A percentile compares a stretch with the other conserved stretches of the same genome.
These are phyloP conservation scores for Syrrhaptes paradoxus DNA, from an alignment of 2,113 vertebrate genomes.

Conservation along the genomic window DNA sequence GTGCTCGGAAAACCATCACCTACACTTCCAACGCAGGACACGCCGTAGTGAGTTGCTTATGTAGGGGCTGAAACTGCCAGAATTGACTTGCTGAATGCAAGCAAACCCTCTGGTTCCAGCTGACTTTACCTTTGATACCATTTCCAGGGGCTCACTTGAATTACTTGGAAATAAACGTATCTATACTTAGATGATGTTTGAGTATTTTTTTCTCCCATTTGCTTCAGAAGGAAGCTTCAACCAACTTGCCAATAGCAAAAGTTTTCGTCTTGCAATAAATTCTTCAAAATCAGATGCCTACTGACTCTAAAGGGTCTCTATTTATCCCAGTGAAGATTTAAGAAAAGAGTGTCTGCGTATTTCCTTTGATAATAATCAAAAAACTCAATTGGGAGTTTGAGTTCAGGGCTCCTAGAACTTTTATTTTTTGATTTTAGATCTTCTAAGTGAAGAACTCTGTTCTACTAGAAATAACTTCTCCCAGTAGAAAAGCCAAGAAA, in stretches of 20 bases:
- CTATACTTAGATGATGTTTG: not conserved
- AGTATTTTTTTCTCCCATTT: not conserved
- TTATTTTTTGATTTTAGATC: not conserved
- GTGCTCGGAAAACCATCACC: not conserved
- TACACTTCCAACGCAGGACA: not conserved
- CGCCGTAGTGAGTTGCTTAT: fast-evolving
- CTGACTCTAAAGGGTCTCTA: not conserved
- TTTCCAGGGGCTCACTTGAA: not conserved
- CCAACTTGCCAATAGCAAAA: not conserved
- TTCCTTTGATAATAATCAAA: too few relatives aligned
- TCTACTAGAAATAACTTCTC: not conserved
- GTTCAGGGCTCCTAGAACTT: not conserved
- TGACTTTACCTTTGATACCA: not conserved
- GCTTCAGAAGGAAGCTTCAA: not conserved
- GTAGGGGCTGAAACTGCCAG: not conserved
- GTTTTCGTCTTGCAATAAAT: not conserved
- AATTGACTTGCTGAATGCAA: not conserved
- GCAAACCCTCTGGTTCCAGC: not conserved
- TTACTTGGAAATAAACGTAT: not conserved
- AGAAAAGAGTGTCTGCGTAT: too few relatives aligned
- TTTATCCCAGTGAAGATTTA: not conserved
- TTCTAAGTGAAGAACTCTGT: not conserved
- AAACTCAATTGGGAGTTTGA: not conserved
- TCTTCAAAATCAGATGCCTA: not conserved
- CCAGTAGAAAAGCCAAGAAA: not conserved